Conservation (phyloP, 2,797 vertebrate genomes). For the Argentina silus region DNA sequence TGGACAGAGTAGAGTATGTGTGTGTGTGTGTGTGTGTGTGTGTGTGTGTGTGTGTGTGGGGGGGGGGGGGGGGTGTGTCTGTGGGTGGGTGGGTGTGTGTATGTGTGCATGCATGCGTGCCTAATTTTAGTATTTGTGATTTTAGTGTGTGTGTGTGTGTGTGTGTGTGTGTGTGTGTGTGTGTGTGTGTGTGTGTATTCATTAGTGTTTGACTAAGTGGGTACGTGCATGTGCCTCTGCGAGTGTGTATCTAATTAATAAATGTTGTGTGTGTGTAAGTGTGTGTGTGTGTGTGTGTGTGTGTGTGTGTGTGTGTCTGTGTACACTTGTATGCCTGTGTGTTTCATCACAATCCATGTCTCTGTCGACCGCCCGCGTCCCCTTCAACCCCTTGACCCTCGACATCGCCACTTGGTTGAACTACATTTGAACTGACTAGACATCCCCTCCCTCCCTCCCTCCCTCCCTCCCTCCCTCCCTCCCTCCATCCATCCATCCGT, state of each 20-base stretch:
- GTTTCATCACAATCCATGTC: no score
- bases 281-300: slow-evolving; percentile 18
- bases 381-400: background rate
- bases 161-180: slow-evolving; percentile 15
- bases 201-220: background rate
- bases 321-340: no score
- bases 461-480: slow-evolving; percentile 37
- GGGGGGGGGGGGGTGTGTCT: slow-evolving; percentile 5
- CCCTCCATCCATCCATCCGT: slow-evolving; percentile 35
- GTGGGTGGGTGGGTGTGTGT: slow-evolving; percentile 26
- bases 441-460: slow-evolving; percentile 35
- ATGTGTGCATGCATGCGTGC: slow-evolving; percentile 1
- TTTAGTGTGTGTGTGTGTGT: slow-evolving; percentile 4
- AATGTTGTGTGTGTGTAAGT: slow-evolving; percentile 29
- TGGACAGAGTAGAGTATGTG: slow-evolving; percentile 50
- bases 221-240: background rate
- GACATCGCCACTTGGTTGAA: slow-evolving; percentile 59
- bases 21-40: slow-evolving; percentile 37
- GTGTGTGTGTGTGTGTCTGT: background rate
- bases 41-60: slow-evolving; percentile 3
- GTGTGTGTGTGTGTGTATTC: slow-evolving; percentile 25
- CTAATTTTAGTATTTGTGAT: slow-evolving; percentile 3
- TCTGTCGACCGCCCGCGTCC: no score
- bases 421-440: slow-evolving; percentile 65
- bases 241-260: slow-evolving; percentile 19